These are phyloP conservation scores for Podilymbus podiceps DNA, from an alignment of 2,113 vertebrate genomes.

Conservation along the genomic window DNA sequence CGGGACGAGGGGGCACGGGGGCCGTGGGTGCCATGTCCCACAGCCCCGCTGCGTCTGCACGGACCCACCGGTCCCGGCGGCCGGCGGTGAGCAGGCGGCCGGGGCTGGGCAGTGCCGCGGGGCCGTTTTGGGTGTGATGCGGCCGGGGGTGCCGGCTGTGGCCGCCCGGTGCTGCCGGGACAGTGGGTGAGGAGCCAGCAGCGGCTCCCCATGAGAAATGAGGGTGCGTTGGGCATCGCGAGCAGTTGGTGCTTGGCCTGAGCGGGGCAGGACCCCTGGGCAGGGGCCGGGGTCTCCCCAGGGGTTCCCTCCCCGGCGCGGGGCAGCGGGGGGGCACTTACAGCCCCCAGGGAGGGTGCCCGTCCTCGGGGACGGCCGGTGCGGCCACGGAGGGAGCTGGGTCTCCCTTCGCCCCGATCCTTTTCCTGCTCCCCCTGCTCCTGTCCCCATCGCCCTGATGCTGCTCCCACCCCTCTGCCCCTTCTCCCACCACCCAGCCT, in stretches of 20 bases:
- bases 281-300: background rate
- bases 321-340: background rate
- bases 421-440: background rate
- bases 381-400: background rate
- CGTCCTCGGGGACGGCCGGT: background rate
- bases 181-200: background rate
- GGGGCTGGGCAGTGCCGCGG: background rate
- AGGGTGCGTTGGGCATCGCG: background rate
- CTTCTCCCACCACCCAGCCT: too few relatives aligned
- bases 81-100: background rate
- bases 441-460: background rate
- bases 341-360: background rate
- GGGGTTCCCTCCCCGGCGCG: background rate
- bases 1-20: rapidly evolving
- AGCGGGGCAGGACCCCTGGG: background rate
- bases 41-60: rapidly evolving
- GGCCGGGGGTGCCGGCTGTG: too few relatives aligned
- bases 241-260: background rate
- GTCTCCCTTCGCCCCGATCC: background rate
- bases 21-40: too few relatives aligned
- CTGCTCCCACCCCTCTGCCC: background rate
- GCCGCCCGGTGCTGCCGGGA: background rate
- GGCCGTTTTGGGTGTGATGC: background rate
- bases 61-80: background rate
- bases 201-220: background rate